phyloP scores from a whole-genome alignment of 2,888 invertebrate species.

The Nephrotoma flavescens region DNA sequence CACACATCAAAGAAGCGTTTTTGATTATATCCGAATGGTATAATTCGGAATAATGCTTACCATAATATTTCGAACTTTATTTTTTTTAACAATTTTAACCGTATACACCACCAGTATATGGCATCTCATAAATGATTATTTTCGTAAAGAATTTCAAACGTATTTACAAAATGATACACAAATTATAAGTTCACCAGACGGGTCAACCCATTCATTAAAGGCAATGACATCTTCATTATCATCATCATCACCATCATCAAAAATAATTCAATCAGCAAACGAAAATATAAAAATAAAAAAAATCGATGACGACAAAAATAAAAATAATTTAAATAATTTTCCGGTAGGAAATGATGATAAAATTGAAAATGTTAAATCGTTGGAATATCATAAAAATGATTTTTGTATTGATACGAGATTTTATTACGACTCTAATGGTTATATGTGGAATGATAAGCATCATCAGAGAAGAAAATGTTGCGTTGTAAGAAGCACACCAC shows the following conservation, averaged over 20 bases:
- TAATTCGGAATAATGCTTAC: slow-evolving; percentile 37
- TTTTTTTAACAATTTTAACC: slow-evolving; percentile 49
- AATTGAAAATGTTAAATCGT: not conserved
- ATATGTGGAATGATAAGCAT: not conserved
- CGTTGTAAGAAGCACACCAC: not conserved
- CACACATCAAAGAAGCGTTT: slow-evolving; percentile 47
- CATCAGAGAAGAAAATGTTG: not conserved
- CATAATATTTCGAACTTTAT: slow-evolving; percentile 43
- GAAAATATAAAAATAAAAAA: not conserved
- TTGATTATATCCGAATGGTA: slow-evolving; percentile 28
- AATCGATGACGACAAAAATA: not conserved
- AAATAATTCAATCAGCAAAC: not conserved
- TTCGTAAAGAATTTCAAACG: slow-evolving; percentile 52
- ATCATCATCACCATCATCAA: not conserved
- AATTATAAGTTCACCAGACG: not conserved
- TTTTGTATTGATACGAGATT: not conserved
- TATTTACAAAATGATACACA: slow-evolving; percentile 32
- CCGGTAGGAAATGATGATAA: not conserved
- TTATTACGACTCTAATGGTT: not conserved
- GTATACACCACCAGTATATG: slow-evolving; percentile 59
- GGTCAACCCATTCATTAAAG: not conserved
- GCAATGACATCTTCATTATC: not conserved
- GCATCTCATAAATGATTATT: slow-evolving; percentile 59
- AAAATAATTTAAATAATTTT: not conserved
- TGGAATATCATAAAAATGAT: not conserved